A percentile compares a stretch with the other conserved stretches of the same genome.
phyloP scores from a whole-genome alignment of 2,797 vertebrate species.

The Cuniculus paca region DNA sequence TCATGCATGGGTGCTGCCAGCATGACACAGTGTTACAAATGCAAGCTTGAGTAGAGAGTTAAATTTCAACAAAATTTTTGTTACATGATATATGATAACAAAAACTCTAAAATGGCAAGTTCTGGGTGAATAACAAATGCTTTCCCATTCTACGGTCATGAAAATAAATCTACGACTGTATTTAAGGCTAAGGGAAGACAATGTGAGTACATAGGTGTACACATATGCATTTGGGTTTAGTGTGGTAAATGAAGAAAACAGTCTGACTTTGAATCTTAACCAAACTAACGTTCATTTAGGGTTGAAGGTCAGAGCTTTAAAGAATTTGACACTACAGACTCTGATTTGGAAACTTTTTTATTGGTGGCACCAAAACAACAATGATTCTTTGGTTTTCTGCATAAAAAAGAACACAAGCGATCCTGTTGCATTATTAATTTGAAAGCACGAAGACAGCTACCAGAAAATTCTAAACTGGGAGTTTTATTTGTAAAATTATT shows the following conservation, averaged over 20 bases:
- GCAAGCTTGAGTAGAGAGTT: slow-evolving; percentile 44
- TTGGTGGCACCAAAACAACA: not conserved
- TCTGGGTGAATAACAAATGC: slow-evolving; percentile 45
- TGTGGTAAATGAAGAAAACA: not conserved
- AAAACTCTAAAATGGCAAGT: slow-evolving; percentile 10
- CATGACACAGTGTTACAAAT: slow-evolving; percentile 14
- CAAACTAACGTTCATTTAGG: not conserved
- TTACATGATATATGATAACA: slow-evolving; percentile 50
- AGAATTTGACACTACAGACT: not conserved
- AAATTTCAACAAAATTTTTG: slow-evolving; percentile 13
- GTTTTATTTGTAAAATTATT: slow-evolving; percentile 55
- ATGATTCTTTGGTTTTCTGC: not conserved
- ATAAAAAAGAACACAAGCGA: not conserved
- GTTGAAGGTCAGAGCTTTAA: not conserved
- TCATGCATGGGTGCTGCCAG: not conserved
- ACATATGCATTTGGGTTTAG: fast-evolving
- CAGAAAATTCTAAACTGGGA: slow-evolving; percentile 50
- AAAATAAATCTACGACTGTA: not conserved
- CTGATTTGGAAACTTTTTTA: slow-evolving; percentile 39
- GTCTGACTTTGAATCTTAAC: slow-evolving; percentile 15
- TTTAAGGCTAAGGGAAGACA: not conserved
- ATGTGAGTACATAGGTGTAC: not conserved
- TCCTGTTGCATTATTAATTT: slow-evolving; percentile 56
- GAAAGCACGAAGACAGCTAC: slow-evolving; percentile 11
- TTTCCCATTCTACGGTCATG: slow-evolving; percentile 23